Evolutionary conservation across 2,888 invertebrate genomes (phyloP).

Genomic region (Melangyna quadrimaculata): DNA sequence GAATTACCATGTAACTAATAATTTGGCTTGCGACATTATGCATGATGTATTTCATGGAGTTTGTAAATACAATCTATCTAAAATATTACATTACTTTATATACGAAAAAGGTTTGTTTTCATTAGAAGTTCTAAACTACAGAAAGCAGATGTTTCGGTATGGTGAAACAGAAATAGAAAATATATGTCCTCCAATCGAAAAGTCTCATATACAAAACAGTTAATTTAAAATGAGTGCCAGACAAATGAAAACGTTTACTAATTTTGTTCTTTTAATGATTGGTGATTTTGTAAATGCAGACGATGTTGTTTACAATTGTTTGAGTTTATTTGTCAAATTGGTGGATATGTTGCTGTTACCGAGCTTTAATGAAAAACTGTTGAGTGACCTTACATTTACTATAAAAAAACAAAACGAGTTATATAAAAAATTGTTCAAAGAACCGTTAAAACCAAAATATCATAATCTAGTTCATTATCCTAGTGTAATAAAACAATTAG

Average conservation of each 20-base stretch:
- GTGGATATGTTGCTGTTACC: conserved; percentile 37
- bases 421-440: conserved; percentile 31
- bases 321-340: conserved; percentile 54
- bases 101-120: conserved; percentile 39
- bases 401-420: background rate
- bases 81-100: too few species aligned
- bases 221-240: conserved; percentile 70
- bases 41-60: conserved; percentile 73
- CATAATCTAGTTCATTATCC: conserved; percentile 52
- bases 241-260: conserved; percentile 59
- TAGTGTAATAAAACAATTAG: conserved; percentile 35
- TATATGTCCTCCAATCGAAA: conserved; percentile 42
- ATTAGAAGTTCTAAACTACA: conserved; percentile 61
- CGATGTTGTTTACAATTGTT: conserved; percentile 59
- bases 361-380: background rate
- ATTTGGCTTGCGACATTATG: conserved; percentile 72
- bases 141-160: conserved; percentile 68
- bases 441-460: conserved; percentile 35
- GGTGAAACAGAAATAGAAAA: conserved; percentile 67
- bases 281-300: conserved; percentile 66
- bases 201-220: background rate
- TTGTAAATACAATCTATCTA: conserved; percentile 62
- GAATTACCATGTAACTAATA: conserved; percentile 70
- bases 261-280: conserved; percentile 67
- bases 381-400: background rate